Evolutionary conservation across 2,113 vertebrate species (phyloP).

Genomic region (Ptyas mucosa): DNA sequence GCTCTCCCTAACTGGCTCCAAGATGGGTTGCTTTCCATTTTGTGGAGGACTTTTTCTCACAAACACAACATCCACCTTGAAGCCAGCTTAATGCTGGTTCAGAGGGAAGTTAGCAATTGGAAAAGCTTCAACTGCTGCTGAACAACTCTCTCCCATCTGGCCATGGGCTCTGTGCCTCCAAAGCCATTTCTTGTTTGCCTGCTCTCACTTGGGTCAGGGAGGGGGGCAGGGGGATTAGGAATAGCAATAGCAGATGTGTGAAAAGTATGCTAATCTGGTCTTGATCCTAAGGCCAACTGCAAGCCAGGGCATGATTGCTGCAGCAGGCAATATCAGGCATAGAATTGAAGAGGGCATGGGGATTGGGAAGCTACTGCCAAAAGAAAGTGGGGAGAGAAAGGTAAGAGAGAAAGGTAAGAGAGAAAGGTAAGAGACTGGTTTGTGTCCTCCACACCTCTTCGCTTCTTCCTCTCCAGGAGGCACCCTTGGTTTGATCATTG

Average conservation of each 20-base stretch:
- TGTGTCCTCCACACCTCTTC: not conserved
- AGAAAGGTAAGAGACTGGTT: not conserved
- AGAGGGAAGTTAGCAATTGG: not conserved
- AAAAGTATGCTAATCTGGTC: not conserved
- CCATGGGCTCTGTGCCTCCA: not conserved
- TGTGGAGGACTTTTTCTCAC: not conserved
- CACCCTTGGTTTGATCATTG: not conserved
- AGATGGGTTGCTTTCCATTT: not conserved
- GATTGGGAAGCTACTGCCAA: not conserved
- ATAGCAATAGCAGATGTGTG: not conserved
- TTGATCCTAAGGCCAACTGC: not conserved
- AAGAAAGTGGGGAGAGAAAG: not conserved
- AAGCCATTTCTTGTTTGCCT: not conserved
- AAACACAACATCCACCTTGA: not conserved
- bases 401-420: not conserved
- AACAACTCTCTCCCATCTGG: not conserved
- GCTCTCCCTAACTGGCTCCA: not conserved
- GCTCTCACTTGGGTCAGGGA: not conserved
- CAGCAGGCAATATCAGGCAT: not conserved
- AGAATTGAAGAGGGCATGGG: not conserved
- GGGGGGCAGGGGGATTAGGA: not conserved
- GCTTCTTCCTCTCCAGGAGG: constrained; percentile 1
- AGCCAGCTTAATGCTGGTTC: too few species aligned
- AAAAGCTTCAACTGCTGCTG: not conserved
- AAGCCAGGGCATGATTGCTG: not conserved